A percentile compares a stretch with the other conserved stretches of the same genome.
These are phyloP conservation scores for Trichomycterus rosablanca DNA, from an alignment of 2,113 vertebrate species.

Conservation along the genomic window DNA sequence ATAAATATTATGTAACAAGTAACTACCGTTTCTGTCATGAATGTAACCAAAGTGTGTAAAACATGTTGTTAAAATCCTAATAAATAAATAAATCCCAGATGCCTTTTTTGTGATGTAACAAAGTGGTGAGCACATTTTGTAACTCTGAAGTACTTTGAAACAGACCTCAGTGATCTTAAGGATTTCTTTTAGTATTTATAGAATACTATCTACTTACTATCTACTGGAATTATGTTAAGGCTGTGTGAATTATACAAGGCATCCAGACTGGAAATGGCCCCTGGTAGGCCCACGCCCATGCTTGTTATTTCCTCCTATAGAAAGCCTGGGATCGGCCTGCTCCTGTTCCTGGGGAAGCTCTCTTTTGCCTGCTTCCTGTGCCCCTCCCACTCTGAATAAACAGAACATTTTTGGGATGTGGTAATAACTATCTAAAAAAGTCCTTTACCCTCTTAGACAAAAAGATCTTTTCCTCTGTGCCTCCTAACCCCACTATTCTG, in stretches of 20 bases:
- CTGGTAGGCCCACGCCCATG: slow-evolving; percentile 46
- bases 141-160: neutral
- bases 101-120: too few relatives aligned
- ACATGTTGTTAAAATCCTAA: too few relatives aligned
- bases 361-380: slow-evolving; percentile 60
- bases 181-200: too few relatives aligned
- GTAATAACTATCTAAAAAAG: slow-evolving; percentile 7
- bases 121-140: neutral
- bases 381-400: slow-evolving; percentile 55
- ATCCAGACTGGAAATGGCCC: slow-evolving; percentile 50
- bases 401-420: slow-evolving; percentile 37
- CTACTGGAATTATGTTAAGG: neutral
- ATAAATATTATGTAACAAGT: too few relatives aligned
- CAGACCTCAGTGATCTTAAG: neutral
- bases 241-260: slow-evolving; percentile 27
- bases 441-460: neutral
- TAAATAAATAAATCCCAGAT: too few relatives aligned
- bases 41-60: too few relatives aligned
- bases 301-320: slow-evolving; percentile 68
- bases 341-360: slow-evolving; percentile 56
- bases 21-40: too few relatives aligned
- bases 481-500: neutral
- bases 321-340: slow-evolving; percentile 47
- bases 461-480: slow-evolving; percentile 14
- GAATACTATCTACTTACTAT: neutral